Conservation (phyloP, 2,888 invertebrate species). For the Gonocerus acuteangulatus region DNA sequence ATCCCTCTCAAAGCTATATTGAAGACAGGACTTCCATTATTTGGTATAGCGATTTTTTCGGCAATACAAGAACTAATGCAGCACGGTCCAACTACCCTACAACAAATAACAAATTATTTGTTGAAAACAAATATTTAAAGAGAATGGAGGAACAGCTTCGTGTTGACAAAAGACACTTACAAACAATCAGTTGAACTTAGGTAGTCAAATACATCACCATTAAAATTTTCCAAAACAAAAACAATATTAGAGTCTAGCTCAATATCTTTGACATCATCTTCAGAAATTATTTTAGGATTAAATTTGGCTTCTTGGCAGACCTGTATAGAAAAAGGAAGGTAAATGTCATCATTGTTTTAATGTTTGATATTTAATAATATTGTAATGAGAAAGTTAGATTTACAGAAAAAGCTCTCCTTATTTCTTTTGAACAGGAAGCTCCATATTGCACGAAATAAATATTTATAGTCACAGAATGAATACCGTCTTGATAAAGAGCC, state of each 20-base stretch:
- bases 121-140: conserved; percentile 7
- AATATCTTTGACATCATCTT: conserved; percentile 48
- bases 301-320: conserved; percentile 55
- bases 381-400: not conserved
- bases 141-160: not conserved
- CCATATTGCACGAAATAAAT: conserved; percentile 29
- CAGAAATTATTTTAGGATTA: conserved; percentile 56
- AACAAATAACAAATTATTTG: conserved; percentile 39
- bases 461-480: not conserved
- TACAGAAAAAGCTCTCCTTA: conserved; percentile 29
- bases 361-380: not conserved
- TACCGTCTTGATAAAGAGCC: too few relatives aligned
- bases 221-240: conserved; percentile 70
- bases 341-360: not conserved
- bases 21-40: conserved; percentile 66
- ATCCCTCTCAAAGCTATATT: conserved; percentile 72
- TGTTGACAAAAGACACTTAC: conserved; percentile 55
- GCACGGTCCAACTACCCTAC: conserved; percentile 72
- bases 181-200: conserved; percentile 57
- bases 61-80: conserved; percentile 68
- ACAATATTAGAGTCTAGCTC: conserved; percentile 56
- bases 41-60: conserved; percentile 64
- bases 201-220: conserved; percentile 62
- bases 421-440: conserved; percentile 25
- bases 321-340: conserved; percentile 42